Evolutionary conservation across 2,113 vertebrate species (phyloP), one percentile per base, ranked within the genome.

Genomic region (Leiothrix lutea): DNA sequence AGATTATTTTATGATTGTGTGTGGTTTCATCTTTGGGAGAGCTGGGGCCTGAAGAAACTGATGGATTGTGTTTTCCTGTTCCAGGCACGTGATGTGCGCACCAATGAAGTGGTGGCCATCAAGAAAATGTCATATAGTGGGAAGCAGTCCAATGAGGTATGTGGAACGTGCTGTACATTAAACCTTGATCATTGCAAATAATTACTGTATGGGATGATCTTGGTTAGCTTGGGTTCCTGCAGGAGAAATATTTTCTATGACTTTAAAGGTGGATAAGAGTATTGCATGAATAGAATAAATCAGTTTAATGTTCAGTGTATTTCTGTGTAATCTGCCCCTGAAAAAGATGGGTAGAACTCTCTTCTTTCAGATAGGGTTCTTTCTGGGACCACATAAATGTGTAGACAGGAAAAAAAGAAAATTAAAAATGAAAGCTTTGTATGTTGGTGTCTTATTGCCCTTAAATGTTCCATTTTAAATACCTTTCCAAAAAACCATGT

Each of bases 121-220:
- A 99, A 99, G 98, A 99, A 99, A 97, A 99, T 99, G 99, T 99
- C 99, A 44, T 99, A 99, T 51, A 99, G 98, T 97, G 99, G 99
- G 94, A 99, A 99, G 96, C 99, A 99, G 95, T 99, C 99, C 91
- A 99, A 98, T 73, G 99, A 99, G 99, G 99, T 99, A 96, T 45
- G 97, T 96, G 62, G 72, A 84, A 67, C 42, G 12, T 78, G 15
- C 61, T n/a, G 15, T 31, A 0, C 51, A 8, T 57, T n/a, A 65
- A 56, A 40, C 19, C 24, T 44, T 35, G 35, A 66, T 33, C 16
- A 2, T 28, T 91, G 73, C 33, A 61, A 42, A 13, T 74, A 22
- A 28, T 71, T 73, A 1, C 3, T 86, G 0, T 60, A 21, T 69
- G 35, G 33, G 42, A 33, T 67, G 8, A 35, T 56, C 73, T 80